These are phyloP conservation scores for Listrodromus nycthemerus DNA, from an alignment of 2,888 invertebrate species.

Conservation along the genomic window DNA sequence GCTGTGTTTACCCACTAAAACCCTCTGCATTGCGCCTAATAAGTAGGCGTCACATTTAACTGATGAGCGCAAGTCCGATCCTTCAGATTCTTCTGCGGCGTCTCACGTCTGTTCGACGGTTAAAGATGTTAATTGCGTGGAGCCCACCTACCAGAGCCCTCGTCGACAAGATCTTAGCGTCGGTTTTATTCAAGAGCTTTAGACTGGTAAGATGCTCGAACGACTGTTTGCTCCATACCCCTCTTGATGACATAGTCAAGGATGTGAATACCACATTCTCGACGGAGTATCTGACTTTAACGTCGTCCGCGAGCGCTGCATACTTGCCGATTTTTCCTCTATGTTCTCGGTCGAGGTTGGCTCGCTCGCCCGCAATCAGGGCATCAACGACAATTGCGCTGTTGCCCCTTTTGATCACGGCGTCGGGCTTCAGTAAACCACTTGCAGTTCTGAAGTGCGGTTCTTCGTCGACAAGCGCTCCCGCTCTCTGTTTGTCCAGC, in stretches of 20 bases:
- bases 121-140: background rate
- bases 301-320: conserved; percentile 16
- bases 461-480: too few relatives aligned
- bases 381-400: conserved; percentile 74
- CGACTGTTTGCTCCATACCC: conserved; percentile 66
- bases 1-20: conserved; percentile 28
- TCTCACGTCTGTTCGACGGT: background rate
- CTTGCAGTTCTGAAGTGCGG: conserved; percentile 68
- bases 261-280: conserved; percentile 31
- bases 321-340: conserved; percentile 73
- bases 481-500: too few relatives aligned
- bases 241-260: conserved; percentile 61
- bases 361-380: conserved; percentile 65
- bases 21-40: background rate
- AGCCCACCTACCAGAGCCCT: conserved; percentile 63
- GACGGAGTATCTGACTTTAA: conserved; percentile 19
- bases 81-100: background rate
- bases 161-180: conserved; percentile 59
- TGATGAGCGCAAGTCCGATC: background rate
- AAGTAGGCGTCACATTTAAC: background rate
- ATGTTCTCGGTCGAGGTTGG: conserved; percentile 65
- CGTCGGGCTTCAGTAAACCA: conserved; percentile 77
- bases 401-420: conserved; percentile 70
- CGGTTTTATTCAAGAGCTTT: conserved; percentile 24
- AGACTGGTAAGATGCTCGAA: background rate